Base-by-base conservation (phyloP, 2,888 invertebrate genomes). In the Melanophora roralis region DNA sequence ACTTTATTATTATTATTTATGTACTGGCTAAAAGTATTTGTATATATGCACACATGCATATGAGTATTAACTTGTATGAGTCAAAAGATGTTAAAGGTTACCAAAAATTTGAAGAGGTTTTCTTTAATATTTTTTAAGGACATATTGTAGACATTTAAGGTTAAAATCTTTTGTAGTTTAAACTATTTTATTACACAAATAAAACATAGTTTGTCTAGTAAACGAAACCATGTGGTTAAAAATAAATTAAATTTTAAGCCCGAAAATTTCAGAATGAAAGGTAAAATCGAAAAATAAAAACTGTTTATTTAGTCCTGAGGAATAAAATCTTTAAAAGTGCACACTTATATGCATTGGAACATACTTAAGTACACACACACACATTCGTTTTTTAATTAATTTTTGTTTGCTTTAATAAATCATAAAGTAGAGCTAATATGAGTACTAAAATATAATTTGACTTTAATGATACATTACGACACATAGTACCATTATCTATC, bases 1-100 rank as follows among this genome's bases (percentile, higher is more conserved):
- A 53, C 19, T 14, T 53, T 40, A 72, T 67, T 69, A 69, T 69
- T 69, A 64, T 76, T 69, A 76, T 69, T 69, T 69, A 76, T 76
- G 68, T 27, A 55, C 27, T 53, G 36, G 53, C 36, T 45, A 38
- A 55, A 64, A n/a, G 14, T 45, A n/a, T 14, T 2, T 59, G 49
- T 38, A 65, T 7, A 32, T 12, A 43, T 49, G 16, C 19, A 59
- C 12, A 8, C 9, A 34, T n/a, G n/a, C n/a, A 0, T 5, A 36
- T 3, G n/a, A 23, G 8, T 38, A 21, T 43, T 2, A n/a, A 14
- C 36, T 21, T 2, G 36, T 34, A 43, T 57, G n/a, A 19, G 32
- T 12, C 8, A 5, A 11, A 43, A 21, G 14, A 43, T 36, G 32
- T 43, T 53, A 53, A 72, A 62, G 60, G 40, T 43, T 34, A 53